These are phyloP conservation scores for Caenorhabditis imperialis DNA, from an alignment of 2,888 invertebrate species.

Conservation along the genomic window DNA sequence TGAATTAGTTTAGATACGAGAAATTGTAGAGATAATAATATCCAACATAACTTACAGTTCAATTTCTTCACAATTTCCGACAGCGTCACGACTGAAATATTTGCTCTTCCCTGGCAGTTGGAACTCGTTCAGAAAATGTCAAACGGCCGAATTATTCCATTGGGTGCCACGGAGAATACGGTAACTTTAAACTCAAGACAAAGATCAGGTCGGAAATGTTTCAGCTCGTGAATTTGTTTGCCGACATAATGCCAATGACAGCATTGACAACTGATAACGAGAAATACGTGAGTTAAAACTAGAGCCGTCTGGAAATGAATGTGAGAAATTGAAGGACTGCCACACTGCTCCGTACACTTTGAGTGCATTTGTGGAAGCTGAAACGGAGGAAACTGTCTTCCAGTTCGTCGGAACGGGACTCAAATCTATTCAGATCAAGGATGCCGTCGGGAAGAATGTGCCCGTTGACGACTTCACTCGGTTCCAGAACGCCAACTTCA, in stretches of 20 bases:
- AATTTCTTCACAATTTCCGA: conserved; percentile 43
- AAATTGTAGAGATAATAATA: no score
- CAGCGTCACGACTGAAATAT: conserved; percentile 23
- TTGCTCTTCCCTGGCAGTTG: conserved; percentile 19
- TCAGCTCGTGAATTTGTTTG: conserved; percentile 18
- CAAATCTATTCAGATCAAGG: background rate
- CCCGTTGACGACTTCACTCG: background rate
- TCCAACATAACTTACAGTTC: conserved; percentile 27
- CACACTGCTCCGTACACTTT: conserved; percentile 4
- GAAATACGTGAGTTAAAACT: conserved; percentile 16
- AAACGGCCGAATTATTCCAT: conserved; percentile 35
- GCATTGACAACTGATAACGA: conserved; percentile 33
- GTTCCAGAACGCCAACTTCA: conserved; percentile 11
- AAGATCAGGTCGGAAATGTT: no score
- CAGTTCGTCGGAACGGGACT: conserved; percentile 33
- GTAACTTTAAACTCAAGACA: no score
- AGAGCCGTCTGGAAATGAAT: background rate
- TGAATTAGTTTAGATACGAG: no score
- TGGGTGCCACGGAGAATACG: conserved; percentile 12
- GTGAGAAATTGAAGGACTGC: conserved; percentile 8
- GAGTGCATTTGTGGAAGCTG: conserved; percentile 23
- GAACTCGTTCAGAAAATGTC: conserved; percentile 31
- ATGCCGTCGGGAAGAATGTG: conserved; percentile 12
- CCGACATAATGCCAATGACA: conserved; percentile 19
- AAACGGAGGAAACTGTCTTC: conserved; percentile 4